Evolutionary conservation across 2,113 vertebrate species (phyloP), one percentile per base, ranked within the genome.

Genomic region (Zapornia atra): DNA sequence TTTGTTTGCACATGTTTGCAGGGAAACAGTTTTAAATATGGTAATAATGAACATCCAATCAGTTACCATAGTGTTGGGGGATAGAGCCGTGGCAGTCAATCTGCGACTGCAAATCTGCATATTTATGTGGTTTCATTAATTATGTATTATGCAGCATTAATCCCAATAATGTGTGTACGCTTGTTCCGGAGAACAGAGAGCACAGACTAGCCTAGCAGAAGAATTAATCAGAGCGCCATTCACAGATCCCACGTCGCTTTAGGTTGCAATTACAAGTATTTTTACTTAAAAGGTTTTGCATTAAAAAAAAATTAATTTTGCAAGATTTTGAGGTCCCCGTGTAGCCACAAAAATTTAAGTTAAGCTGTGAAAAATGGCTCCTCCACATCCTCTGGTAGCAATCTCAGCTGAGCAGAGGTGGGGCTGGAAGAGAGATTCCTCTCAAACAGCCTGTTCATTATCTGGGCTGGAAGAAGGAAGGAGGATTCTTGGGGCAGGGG

Each of bases 61-160:
- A 94, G 92, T 94, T 97, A 92, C 83, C 92, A 90, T 60, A 51
- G 40, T 26, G 88, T 88, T 97, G 15, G 9, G 95, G 94, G 95
- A 96, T 94, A 96, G 50, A 96, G 94, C 92, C 12, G 4, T 77
- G 81, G 96, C 97, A 96, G 97, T 96, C 97, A 88, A 94, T 96
- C 82, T 85, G 96, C 96, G 93, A 94, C 95, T 94, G 97, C 96
- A 90, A 96, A 98, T 98, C 97, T 98, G 97, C 97, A 98, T 98
- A 96, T 98, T 98, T 96, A 98, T 97, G 96, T 69, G 5, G 90
- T 90, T 80, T 92, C 94, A 96, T 97, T 97, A 96, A 97, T 98
- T 97, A 97, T 97, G 97, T 94, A 97, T 94, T 90, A 94, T 64
- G 93, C 73, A 56, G 89, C 91, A 95, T 96, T 95, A 93, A 95